These are phyloP conservation scores for Grammomys surdaster DNA, from an alignment of 2,113 vertebrate genomes.

Conservation along the genomic window DNA sequence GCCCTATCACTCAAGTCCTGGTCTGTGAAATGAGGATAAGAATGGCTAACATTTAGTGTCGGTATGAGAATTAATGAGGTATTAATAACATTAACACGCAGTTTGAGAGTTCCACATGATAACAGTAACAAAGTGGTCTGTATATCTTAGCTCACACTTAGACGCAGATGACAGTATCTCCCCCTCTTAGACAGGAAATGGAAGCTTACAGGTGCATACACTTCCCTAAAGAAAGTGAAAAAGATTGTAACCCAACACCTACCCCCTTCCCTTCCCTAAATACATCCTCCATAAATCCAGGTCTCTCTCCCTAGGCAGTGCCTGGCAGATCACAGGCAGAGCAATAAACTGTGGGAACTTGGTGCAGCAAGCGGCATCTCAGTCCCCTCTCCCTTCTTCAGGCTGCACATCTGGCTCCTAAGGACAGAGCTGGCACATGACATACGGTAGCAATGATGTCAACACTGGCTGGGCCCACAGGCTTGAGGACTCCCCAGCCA, in stretches of 20 bases:
- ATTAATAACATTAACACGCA: not conserved
- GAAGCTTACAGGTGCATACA: not conserved
- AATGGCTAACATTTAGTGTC: not conserved
- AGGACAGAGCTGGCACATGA: no score
- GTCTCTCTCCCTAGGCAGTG: not conserved
- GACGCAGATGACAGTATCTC: not conserved
- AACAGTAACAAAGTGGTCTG: not conserved
- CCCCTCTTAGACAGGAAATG: not conserved
- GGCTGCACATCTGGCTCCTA: not conserved
- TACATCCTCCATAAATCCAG: not conserved
- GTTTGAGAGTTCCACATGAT: not conserved
- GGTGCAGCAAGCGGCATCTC: no score
- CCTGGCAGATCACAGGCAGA: not conserved
- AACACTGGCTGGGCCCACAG: not conserved
- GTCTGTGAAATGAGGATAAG: not conserved
- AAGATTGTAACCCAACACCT: not conserved
- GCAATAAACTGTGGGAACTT: rapidly evolving
- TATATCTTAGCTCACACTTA: not conserved
- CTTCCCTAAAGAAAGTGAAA: not conserved
- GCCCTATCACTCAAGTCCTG: not conserved
- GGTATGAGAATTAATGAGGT: not conserved
- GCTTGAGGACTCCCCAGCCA: rapidly evolving
- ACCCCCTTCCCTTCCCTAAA: rapidly evolving
- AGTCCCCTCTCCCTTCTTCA: not conserved
- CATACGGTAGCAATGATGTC: rapidly evolving